A percentile compares a stretch with the other conserved stretches of the same genome.
Evolutionary conservation across 1,140 invertebrate genomes (phyloP).

Genomic region (Caenorhabditis remanei): DNA sequence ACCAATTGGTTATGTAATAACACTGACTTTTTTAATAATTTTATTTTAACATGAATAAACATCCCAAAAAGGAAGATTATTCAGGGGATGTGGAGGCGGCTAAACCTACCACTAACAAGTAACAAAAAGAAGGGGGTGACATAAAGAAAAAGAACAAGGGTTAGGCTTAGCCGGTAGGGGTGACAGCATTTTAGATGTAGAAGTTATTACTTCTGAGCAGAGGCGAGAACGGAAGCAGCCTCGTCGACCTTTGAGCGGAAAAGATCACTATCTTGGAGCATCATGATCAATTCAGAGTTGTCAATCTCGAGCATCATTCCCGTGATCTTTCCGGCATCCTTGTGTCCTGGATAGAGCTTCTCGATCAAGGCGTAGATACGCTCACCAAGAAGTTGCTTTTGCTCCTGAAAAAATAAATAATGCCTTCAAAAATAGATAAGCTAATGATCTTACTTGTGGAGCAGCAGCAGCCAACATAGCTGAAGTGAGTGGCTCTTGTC

Average conservation of each 20-base stretch:
- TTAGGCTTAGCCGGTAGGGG: slow-evolving; percentile 3
- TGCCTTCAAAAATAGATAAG: neutral
- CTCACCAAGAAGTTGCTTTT: slow-evolving; percentile 99
- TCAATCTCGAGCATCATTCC: slow-evolving; percentile 99
- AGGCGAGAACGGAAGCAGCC: slow-evolving; percentile 31
- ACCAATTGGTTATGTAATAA: neutral
- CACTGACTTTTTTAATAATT: slow-evolving; percentile 9
- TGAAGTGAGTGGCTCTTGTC: slow-evolving; percentile 93
- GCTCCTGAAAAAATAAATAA: slow-evolving; percentile 81
- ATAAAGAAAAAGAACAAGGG: neutral
- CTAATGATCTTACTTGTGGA: slow-evolving; percentile 81
- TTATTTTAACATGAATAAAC: slow-evolving; percentile 49
- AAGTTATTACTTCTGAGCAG: slow-evolving; percentile 22
- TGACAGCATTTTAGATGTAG: neutral
- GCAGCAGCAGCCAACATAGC: slow-evolving; percentile 94
- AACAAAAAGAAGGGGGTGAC: slow-evolving; percentile 17
- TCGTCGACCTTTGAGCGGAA: slow-evolving; percentile 87
- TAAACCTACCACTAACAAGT: slow-evolving; percentile 45
- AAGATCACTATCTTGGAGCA: slow-evolving; percentile 95
- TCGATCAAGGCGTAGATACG: slow-evolving; percentile 95
- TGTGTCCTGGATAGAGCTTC: slow-evolving; percentile 84
- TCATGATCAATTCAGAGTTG: slow-evolving; percentile 96
- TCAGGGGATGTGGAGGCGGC: slow-evolving; percentile 12
- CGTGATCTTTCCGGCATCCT: slow-evolving; percentile 93
- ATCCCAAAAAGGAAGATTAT: slow-evolving; percentile 9